Evolutionary conservation across 2,797 vertebrate genomes (phyloP), one percentile per base, ranked within the genome.

Genomic region (Rhinatrema bivittatum): DNA sequence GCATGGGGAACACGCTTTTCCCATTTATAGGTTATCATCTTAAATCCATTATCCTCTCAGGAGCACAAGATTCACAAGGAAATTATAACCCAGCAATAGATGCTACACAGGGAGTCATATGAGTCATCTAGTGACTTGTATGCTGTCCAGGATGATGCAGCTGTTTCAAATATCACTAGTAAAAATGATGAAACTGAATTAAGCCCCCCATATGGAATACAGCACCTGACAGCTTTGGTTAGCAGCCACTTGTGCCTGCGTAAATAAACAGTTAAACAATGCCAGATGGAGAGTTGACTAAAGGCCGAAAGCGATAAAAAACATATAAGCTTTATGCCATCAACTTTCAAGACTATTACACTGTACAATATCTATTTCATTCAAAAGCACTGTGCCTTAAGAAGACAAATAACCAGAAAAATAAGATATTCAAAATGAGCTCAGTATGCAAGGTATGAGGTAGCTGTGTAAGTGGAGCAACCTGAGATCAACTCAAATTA

Each of bases 201-300:
- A 68, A 60, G 46, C 56, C 56, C 56, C 56, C 65, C 63, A 62
- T 60, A 65, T 57, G 59, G 59, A 66, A 55, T 39, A 36, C 50
- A 60, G 57, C 62, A 70, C 71, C 65, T 59, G 58, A 61, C 55
- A 39, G 53, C 52, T 12, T 48, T 59, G 53, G 46, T 54, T 50
- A 60, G 46, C 35, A 55, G 35, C 43, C 49, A 41, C 2, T 47
- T 45, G 21, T 31, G 61, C 46, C 48, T 25, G 47, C 41, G 57
- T 56, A 67, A 45, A 16, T 27, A 31, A 36, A 28, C 17, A 1
- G 17, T 60, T 54, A 60, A 63, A 64, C 46, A 53, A 42, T 64
- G 57, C 67, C 67, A 73, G 63, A 70, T 65, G 67, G 67, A 75
- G 58, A 1, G 1, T 41, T 52, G 60, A 58, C 44, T 31, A 50